A percentile compares a stretch with the other conserved stretches of the same genome.
Conservation (phyloP, 2,797 vertebrate species). For the Arremon aurantiirostris region DNA sequence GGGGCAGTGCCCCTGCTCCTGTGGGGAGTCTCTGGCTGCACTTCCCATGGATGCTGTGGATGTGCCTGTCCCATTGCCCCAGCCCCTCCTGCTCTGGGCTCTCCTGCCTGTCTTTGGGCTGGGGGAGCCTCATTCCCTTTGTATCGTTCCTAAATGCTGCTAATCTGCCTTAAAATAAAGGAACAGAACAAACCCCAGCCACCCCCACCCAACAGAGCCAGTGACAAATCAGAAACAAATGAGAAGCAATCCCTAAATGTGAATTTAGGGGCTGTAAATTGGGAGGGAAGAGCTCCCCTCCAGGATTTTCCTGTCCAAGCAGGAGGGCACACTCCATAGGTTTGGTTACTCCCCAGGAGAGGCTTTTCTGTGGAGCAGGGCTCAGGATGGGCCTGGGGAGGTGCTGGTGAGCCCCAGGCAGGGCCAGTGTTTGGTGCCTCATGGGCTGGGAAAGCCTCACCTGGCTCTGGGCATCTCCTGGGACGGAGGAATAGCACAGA, state of each 20-base stretch:
- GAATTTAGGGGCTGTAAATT: not conserved
- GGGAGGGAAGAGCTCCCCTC: not conserved
- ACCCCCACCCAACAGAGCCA: not conserved
- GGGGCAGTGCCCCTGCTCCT: not conserved
- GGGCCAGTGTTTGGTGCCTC: accelerated
- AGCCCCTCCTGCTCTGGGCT: not conserved
- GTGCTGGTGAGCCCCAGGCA: not conserved
- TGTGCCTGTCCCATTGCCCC: not conserved
- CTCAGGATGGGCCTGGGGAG: not conserved
- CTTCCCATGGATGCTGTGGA: not conserved
- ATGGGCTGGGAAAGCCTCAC: accelerated
- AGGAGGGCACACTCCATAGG: accelerated
- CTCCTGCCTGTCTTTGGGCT: not conserved
- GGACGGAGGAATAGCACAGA: accelerated
- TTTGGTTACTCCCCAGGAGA: not conserved
- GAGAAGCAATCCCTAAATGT: not conserved
- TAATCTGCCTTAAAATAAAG: not conserved
- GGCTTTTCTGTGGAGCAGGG: not conserved
- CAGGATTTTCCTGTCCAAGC: not conserved
- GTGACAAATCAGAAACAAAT: accelerated
- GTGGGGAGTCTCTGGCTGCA: not conserved
- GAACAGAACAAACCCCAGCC: not conserved
- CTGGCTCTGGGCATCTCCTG: too few species aligned
- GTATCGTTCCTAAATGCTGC: accelerated
- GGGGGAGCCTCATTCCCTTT: not conserved